Base-by-base conservation (phyloP, 1,140 invertebrate species). In the Cyrtorhinus lividipennis region DNA sequence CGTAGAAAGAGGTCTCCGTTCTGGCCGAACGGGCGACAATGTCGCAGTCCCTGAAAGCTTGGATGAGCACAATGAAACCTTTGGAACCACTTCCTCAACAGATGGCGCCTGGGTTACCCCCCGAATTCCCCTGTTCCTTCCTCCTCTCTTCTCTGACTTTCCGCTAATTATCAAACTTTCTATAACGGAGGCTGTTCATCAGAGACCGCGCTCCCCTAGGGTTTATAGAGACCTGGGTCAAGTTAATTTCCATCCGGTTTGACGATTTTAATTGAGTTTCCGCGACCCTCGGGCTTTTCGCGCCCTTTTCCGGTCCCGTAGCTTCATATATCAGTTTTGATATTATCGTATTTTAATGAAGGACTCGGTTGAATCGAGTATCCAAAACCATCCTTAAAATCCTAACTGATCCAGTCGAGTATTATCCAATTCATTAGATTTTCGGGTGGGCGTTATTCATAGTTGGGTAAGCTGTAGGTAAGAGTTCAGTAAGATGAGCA, bases 81-180 rank as follows among this genome's bases (percentile, higher is more conserved):
- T 53, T 22, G 20, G 48, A 53, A 15, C 48, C 48, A 22, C 20
- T 53, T 53, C 48, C 48, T 53, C 48, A 53, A 53, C 48, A 53
- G 48, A 53, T 53, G 48, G 48, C 48, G 8, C 48, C 20, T 5
- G 3, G 8, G 10, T 20, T 20, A 5, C 8, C 12, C 18, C 48
- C 18, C 20, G 20, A 53, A 8, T 22, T 20, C 48, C 20, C 10
- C 48, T 20, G 30, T 20, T 53, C 18, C 48, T 5, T 13, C 48
- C 10, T 20, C 48, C 10, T 53, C 48, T 20, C 10, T 22, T 20
- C 20, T 22, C 20, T 22, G 48, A 53, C 48, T 53, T 53, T 12
- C 48, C 10, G 48, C 48, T 53, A 53, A 53, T 53, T 53, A 53
- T 53, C 48, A 53, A 53, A 53, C 48, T 53, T 53, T 53, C 48